Conservation (phyloP, 2,797 vertebrate species). For the Forpus xanthops region DNA sequence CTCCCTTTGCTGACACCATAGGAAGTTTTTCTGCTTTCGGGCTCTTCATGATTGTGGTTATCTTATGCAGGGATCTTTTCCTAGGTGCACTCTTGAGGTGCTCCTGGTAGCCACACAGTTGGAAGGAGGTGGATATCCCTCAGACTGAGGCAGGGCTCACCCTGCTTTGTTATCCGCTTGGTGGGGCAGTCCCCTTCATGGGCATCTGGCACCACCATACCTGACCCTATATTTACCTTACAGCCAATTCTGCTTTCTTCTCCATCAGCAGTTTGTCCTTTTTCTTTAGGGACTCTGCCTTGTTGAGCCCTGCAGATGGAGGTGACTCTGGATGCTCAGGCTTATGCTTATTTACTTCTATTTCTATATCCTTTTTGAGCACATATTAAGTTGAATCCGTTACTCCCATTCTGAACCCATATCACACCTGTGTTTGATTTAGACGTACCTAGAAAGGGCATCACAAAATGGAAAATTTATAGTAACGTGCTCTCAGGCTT, state of each 20-base stretch:
- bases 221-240: background rate
- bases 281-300: background rate
- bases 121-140: background rate
- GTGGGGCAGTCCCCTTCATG: background rate
- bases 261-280: background rate
- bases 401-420: background rate
- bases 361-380: background rate
- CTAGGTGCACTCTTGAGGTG: background rate
- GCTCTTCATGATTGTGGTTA: background rate
- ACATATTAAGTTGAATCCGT: background rate
- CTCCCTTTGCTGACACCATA: background rate
- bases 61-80: background rate
- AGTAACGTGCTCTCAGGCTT: background rate
- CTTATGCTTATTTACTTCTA: background rate
- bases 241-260: background rate
- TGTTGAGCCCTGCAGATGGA: background rate
- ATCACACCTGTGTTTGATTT: background rate
- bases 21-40: background rate
- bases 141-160: background rate
- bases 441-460: background rate
- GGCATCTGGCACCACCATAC: background rate
- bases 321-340: background rate
- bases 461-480: conserved; percentile 5
- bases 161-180: background rate
- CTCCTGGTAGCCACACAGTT: background rate